Evolutionary conservation across 2,888 invertebrate species (phyloP).

Genomic region (Schizaphis graminum): DNA sequence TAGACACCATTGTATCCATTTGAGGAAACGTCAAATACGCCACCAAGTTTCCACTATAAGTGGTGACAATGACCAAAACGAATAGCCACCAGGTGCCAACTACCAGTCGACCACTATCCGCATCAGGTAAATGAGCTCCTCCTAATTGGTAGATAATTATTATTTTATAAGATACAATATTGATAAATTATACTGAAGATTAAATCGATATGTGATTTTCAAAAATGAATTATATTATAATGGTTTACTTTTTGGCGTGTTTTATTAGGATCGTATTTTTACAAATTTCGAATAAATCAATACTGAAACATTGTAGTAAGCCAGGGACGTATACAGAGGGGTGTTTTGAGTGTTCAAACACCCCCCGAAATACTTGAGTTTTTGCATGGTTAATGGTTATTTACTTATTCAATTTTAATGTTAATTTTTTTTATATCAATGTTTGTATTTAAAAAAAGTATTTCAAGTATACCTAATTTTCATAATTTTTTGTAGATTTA

Average conservation of each 20-base stretch:
- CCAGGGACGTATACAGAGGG: too few species aligned
- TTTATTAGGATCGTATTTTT: background rate
- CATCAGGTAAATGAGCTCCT: conserved; percentile 87
- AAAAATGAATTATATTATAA: background rate
- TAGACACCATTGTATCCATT: conserved; percentile 80
- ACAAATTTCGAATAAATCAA: background rate
- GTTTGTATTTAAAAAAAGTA: too few species aligned
- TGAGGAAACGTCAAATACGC: conserved; percentile 93
- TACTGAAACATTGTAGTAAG: background rate
- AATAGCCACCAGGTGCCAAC: conserved; percentile 94
- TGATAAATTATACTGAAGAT: background rate
- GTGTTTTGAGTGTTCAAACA: too few species aligned
- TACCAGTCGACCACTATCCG: conserved; percentile 87
- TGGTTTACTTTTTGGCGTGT: background rate
- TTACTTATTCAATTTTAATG: too few species aligned
- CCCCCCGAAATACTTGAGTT: too few species aligned
- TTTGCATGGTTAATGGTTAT: too few species aligned
- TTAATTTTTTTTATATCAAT: too few species aligned
- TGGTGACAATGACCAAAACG: conserved; percentile 89
- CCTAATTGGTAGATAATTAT: conserved; percentile 73
- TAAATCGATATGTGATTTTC: background rate
- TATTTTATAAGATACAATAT: background rate
- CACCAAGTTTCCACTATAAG: conserved; percentile 92
- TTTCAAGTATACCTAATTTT: too few species aligned
- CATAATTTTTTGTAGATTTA: too few species aligned